These are phyloP conservation scores for Pentalonia nigronervosa DNA, from an alignment of 1,140 invertebrate genomes.

Conservation along the genomic window DNA sequence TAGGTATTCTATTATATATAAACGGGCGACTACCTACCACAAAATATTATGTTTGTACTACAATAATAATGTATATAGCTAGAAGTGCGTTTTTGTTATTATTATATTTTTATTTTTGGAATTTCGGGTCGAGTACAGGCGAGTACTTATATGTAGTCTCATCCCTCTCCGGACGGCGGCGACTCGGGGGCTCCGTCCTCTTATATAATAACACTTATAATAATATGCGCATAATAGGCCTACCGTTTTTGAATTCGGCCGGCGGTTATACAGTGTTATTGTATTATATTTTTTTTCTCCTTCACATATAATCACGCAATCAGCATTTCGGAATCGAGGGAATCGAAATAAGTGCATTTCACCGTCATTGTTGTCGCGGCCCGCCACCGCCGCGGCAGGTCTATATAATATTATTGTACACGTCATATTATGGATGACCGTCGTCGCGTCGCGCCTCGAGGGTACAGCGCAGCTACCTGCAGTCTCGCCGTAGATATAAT, in stretches of 20 bases:
- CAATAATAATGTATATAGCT: not conserved
- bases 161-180: not conserved
- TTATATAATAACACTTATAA: not conserved
- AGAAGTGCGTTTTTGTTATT: not conserved
- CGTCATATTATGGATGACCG: not conserved
- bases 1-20: not conserved
- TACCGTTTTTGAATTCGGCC: constrained; percentile 8
- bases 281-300: not conserved
- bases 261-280: not conserved
- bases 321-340: constrained; percentile 15
- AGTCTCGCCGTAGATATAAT: not conserved
- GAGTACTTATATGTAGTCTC: not conserved
- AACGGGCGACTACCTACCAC: not conserved
- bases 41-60: not conserved
- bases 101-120: constrained; percentile 21
- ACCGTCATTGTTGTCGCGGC: not conserved
- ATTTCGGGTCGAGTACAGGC: constrained; percentile 6
- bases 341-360: not conserved
- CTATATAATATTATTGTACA: too few species aligned
- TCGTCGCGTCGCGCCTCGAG: not conserved
- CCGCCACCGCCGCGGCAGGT: not conserved
- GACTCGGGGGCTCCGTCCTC: not conserved
- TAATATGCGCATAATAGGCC: not conserved
- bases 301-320: constrained; percentile 18
- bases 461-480: not conserved